phyloP scores from a whole-genome alignment of 2,113 vertebrate species.

The western clawed frog (Xenopus tropicalis) region UCB_Xtro_10.0 CM004443.2:139778501-139779000 shows the following conservation, averaged over 20 bases:
- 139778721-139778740: constrained; percentile 86
- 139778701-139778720: constrained; percentile 81
- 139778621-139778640: constrained; percentile 84
- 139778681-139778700: constrained; percentile 80
- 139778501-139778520: too few relatives aligned
- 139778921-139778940: constrained; percentile 67
- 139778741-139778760: constrained; percentile 83
- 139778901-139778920: constrained; percentile 81
- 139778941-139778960: neutral
- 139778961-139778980: neutral
- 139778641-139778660: constrained; percentile 82
- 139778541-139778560: constrained; percentile 77
- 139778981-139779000: neutral
- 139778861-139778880: constrained; percentile 80
- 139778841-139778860: constrained; percentile 77
- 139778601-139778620: constrained; percentile 80
- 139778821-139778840: constrained; percentile 89
- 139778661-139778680: constrained; percentile 78
- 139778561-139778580: constrained; percentile 80
- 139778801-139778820: constrained; percentile 78
- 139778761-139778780: constrained; percentile 89
- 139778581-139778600: constrained; percentile 70
- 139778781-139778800: constrained; percentile 81
- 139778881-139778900: constrained; percentile 70
- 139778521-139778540: constrained; percentile 47